phyloP scores from a whole-genome alignment of 1,140 invertebrate species.

The Formica exsecta region DNA sequence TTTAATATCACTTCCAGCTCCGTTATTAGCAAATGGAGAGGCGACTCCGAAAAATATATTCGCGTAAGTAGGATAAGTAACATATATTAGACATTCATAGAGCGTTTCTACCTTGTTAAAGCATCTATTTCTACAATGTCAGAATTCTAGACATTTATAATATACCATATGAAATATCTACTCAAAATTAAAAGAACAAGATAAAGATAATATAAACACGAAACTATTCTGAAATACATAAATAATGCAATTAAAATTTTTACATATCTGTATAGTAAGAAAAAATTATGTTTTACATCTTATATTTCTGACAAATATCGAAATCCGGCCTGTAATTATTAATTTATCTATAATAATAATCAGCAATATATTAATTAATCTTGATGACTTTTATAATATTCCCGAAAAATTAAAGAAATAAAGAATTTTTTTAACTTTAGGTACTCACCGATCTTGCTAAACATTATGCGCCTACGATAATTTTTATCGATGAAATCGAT shows the following conservation, averaged over 20 bases:
- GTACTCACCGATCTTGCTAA: constrained; percentile 95
- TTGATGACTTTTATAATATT: not conserved
- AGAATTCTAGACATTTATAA: not conserved
- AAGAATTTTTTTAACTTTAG: constrained; percentile 81
- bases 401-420: not conserved
- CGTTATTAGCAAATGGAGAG: constrained; percentile 97
- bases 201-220: not conserved
- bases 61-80: constrained; percentile 87
- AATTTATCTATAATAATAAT: not conserved
- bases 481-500: constrained; percentile 99
- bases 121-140: not conserved
- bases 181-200: not conserved
- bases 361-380: too few relatives aligned
- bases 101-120: not conserved
- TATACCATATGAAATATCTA: not conserved
- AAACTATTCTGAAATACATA: not conserved
- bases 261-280: not conserved
- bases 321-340: not conserved
- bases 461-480: constrained; percentile 96
- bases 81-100: not conserved
- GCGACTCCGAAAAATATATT: constrained; percentile 97
- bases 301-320: too few relatives aligned
- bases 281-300: too few relatives aligned
- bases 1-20: constrained; percentile 96
- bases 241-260: not conserved